phyloP scores from a whole-genome alignment of 2,797 vertebrate species.

The Steatocranus sp. region DNA sequence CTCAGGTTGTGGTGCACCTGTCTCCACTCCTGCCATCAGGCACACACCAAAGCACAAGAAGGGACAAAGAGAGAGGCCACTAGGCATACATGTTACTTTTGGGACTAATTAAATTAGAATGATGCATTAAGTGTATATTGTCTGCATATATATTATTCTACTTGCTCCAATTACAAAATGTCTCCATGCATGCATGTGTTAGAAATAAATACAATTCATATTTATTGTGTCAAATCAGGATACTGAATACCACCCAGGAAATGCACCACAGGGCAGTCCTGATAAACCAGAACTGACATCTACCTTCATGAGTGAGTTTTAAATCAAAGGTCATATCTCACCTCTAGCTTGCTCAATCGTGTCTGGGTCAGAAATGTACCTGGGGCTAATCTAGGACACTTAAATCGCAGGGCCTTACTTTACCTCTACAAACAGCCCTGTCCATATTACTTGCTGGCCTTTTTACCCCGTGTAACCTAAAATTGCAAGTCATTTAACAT shows the following conservation, averaged over 20 bases:
- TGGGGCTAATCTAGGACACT: conserved; percentile 10
- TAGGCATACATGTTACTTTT: background rate
- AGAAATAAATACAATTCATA: background rate
- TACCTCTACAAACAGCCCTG: background rate
- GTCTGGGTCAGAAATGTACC: background rate
- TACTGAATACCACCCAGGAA: background rate
- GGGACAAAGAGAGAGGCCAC: background rate
- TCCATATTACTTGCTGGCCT: background rate
- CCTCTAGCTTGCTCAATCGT: background rate
- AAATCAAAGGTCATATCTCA: conserved; percentile 20
- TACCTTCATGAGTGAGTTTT: conserved; percentile 9
- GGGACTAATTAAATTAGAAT: background rate
- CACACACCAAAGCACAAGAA: background rate
- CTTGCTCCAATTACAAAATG: background rate
- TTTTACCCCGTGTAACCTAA: conserved; percentile 21
- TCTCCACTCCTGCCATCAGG: background rate
- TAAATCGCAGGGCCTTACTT: background rate
- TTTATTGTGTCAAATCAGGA: background rate
- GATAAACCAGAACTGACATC: conserved; percentile 38
- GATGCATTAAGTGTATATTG: too few relatives aligned
- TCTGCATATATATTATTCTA: background rate
- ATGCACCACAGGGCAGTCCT: background rate
- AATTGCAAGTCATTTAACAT: background rate
- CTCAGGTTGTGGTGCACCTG: background rate
- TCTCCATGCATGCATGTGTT: background rate